A percentile compares a stretch with the other conserved stretches of the same genome.
These are phyloP conservation scores for Tachina lurida DNA, from an alignment of 2,888 invertebrate genomes.

Conservation along the genomic window DNA sequence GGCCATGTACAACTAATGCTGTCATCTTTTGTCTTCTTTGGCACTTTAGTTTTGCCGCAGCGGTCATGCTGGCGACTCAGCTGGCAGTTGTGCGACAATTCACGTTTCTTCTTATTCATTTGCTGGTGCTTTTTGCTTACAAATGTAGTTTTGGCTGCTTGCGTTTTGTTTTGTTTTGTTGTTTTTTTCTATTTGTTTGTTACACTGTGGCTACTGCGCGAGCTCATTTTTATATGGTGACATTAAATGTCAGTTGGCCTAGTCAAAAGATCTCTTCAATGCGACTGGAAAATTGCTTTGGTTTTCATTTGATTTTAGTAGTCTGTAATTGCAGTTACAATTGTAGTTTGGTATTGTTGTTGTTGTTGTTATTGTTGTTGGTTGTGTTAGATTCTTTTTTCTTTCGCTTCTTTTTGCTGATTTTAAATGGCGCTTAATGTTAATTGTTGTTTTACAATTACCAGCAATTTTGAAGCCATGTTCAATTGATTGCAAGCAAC, in stretches of 20 bases:
- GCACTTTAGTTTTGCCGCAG: constrained; percentile 72
- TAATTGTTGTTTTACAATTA: constrained; percentile 73
- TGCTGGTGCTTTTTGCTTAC: constrained; percentile 36
- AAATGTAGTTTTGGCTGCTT: constrained; percentile 50
- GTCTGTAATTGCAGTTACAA: constrained; percentile 60
- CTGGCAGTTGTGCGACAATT: constrained; percentile 72
- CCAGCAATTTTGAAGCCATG: constrained; percentile 66
- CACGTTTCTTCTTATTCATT: constrained; percentile 61
- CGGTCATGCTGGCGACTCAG: constrained; percentile 72
- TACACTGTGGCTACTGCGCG: constrained; percentile 45
- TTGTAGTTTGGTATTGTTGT: constrained; percentile 54
- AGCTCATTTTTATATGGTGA: constrained; percentile 64
- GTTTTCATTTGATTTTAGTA: constrained; percentile 57
- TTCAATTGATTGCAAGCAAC: constrained; percentile 52
- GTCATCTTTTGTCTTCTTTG: constrained; percentile 72
- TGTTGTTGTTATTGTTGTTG: constrained; percentile 22
- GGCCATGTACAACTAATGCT: constrained; percentile 66
- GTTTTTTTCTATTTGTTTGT: constrained; percentile 15
- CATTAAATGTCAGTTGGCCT: constrained; percentile 72
- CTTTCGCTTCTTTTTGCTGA: constrained; percentile 40
- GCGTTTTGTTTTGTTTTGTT: neutral
- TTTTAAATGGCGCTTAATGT: constrained; percentile 72
- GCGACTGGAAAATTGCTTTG: constrained; percentile 58
- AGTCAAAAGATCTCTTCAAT: constrained; percentile 61
- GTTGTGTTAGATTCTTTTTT: constrained; percentile 24